phyloP scores from a whole-genome alignment of 2,113 vertebrate species.

The Panthera uncia region DNA sequence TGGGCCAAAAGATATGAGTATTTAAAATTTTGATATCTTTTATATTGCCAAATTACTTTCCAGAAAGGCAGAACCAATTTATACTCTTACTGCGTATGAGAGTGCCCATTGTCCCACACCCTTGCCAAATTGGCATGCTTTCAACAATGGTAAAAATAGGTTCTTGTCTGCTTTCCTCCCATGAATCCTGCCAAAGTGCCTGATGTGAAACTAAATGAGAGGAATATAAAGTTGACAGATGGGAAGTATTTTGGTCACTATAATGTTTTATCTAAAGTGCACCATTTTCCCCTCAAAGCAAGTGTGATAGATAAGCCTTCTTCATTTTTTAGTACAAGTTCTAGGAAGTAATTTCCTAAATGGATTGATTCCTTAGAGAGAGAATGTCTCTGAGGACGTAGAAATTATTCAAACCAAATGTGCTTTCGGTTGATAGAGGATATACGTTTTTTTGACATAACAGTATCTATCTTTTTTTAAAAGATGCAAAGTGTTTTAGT shows the following conservation, averaged over 20 bases:
- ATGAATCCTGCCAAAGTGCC: constrained; percentile 58
- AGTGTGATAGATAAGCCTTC: constrained; percentile 57
- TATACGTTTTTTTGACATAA: background rate
- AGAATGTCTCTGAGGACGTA: constrained; percentile 49
- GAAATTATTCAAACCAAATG: constrained; percentile 68
- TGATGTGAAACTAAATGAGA: constrained; percentile 53
- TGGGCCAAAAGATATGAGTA: constrained; percentile 19
- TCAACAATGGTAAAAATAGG: constrained; percentile 61
- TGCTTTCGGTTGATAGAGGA: constrained; percentile 40
- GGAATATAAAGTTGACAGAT: constrained; percentile 66
- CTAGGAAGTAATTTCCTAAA: constrained; percentile 68
- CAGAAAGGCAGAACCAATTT: constrained; percentile 42
- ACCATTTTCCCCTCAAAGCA: constrained; percentile 71
- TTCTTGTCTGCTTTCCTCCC: constrained; percentile 54
- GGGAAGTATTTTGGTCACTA: constrained; percentile 70
- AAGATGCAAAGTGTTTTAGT: background rate
- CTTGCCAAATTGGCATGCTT: constrained; percentile 61
- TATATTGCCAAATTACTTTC: constrained; percentile 55
- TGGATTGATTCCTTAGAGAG: constrained; percentile 72
- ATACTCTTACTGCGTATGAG: background rate
- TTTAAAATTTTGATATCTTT: constrained; percentile 35
- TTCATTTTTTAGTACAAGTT: constrained; percentile 60
- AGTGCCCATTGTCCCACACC: background rate
- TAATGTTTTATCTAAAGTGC: constrained; percentile 71
- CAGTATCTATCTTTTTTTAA: background rate